phyloP scores from a whole-genome alignment of 2,113 vertebrate species.

The Glaucomys volans region DNA sequence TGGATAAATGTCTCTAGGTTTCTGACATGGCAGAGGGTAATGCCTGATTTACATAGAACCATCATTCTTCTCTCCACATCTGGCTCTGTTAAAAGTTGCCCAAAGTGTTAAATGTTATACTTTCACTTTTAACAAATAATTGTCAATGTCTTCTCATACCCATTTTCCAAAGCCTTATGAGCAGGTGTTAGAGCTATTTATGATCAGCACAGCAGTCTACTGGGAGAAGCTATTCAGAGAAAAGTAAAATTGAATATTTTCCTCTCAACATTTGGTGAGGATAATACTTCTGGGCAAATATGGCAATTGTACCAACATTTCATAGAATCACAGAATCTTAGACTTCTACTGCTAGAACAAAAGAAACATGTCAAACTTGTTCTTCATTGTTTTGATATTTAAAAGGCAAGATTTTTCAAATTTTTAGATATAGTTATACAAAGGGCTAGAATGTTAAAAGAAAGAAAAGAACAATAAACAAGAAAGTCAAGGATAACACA shows the following conservation, averaged over 20 bases:
- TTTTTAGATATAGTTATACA: neutral
- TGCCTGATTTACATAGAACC: neutral
- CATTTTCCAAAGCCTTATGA: constrained; percentile 44
- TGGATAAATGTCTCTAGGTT: neutral
- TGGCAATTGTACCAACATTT: constrained; percentile 32
- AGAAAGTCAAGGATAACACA: constrained; percentile 36
- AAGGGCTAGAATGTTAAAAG: neutral
- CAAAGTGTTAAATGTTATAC: neutral
- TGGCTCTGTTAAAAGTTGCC: constrained; percentile 13
- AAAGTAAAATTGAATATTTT: constrained; percentile 68
- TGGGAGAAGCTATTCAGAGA: constrained; percentile 57
- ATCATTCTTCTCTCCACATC: neutral
- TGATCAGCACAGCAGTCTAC: neutral
- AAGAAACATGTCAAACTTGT: neutral
- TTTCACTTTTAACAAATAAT: constrained; percentile 58
- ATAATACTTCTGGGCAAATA: constrained; percentile 58
- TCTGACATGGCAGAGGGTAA: neutral
- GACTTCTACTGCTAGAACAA: constrained; percentile 50
- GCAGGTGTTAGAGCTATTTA: constrained; percentile 52
- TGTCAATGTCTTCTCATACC: neutral
- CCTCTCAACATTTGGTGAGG: constrained; percentile 42
- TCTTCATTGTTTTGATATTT: constrained; percentile 20
- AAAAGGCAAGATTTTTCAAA: constrained; percentile 44
- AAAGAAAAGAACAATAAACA: neutral
- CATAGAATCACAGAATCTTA: constrained; percentile 35